Evolutionary conservation across 2,113 vertebrate species (phyloP).

Genomic region (Condylura cristata): DNA sequence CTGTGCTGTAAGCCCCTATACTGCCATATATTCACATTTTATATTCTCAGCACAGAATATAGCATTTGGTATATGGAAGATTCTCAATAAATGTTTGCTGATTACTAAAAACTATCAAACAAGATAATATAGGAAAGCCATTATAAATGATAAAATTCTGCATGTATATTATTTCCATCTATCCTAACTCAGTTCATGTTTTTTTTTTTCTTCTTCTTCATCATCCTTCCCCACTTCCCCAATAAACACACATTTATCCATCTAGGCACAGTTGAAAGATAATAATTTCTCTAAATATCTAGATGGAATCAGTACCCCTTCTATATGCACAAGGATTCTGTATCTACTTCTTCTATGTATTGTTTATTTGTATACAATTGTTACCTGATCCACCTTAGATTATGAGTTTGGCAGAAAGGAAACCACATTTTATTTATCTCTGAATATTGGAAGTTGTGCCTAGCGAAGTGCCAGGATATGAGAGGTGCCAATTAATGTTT

Average conservation of each 20-base stretch:
- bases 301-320: neutral
- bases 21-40: neutral
- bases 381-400: neutral
- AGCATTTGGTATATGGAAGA: neutral
- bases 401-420: neutral
- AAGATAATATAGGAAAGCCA: neutral
- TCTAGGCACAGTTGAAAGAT: neutral
- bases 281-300: constrained; percentile 18
- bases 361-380: neutral
- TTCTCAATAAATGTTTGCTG: neutral
- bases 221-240: neutral
- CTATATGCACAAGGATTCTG: neutral
- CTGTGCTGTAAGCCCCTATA: neutral
- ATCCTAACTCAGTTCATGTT: neutral
- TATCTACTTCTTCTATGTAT: neutral
- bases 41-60: neutral
- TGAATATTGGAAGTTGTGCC: neutral
- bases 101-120: neutral
- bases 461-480: neutral
- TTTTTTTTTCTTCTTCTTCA: neutral
- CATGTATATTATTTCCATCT: neutral
- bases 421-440: neutral
- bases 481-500: neutral
- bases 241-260: neutral
- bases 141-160: neutral